A percentile compares a stretch with the other conserved stretches of the same genome.
Evolutionary conservation across 2,888 invertebrate species (phyloP).

Genomic region (Suillia variegata): DNA sequence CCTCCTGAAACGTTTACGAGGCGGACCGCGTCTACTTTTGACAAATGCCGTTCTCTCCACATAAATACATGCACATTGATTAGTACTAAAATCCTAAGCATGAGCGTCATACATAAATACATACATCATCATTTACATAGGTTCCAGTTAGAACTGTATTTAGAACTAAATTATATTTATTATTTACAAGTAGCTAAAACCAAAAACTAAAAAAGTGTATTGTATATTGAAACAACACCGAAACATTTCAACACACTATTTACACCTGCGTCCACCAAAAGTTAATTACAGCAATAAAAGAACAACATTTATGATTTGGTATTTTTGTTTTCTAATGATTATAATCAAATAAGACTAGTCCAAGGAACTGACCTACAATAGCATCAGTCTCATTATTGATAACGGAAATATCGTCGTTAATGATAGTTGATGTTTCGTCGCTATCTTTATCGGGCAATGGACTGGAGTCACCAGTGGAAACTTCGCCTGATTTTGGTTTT

Average conservation of each 20-base stretch:
- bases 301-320: constrained; percentile 15
- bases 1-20: too few relatives aligned
- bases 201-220: too few relatives aligned
- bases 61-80: not conserved
- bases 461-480: constrained; percentile 60
- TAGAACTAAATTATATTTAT: too few relatives aligned
- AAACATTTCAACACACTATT: not conserved
- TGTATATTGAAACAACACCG: not conserved
- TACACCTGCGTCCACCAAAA: constrained; percentile 1
- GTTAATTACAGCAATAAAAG: constrained; percentile 14
- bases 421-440: constrained; percentile 53
- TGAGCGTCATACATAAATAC: not conserved
- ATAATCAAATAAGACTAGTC: constrained; percentile 11
- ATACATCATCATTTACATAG: not conserved
- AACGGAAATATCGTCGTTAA: constrained; percentile 52
- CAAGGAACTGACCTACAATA: constrained; percentile 60
- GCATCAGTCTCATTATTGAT: constrained; percentile 53
- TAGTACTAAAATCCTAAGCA: not conserved
- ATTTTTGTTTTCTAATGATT: not conserved
- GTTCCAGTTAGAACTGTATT: too few relatives aligned
- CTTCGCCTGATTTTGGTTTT: constrained; percentile 55
- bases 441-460: constrained; percentile 59
- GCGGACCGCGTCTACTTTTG: not conserved
- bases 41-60: not conserved
- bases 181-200: too few relatives aligned